phyloP scores from a whole-genome alignment of 2,113 vertebrate species.

The Corvus hawaiiensis region DNA sequence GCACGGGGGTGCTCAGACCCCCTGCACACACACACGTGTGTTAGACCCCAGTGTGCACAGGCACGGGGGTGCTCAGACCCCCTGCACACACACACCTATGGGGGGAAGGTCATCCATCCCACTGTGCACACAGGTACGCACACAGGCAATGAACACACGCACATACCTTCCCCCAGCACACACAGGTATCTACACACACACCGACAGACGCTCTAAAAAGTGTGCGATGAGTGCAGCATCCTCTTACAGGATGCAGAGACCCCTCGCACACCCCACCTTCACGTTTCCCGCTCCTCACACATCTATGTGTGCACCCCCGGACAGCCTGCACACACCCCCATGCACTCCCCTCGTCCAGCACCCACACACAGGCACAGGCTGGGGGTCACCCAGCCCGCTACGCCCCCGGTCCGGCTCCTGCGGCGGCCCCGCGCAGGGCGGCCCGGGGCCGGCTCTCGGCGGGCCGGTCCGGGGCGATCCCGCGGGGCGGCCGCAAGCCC shows the following conservation, averaged over 20 bases:
- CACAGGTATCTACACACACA: background rate
- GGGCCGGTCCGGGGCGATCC: background rate
- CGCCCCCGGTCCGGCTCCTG: background rate
- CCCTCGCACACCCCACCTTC: too few relatives aligned
- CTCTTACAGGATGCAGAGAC: background rate
- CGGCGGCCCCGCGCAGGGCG: background rate
- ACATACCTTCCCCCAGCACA: background rate
- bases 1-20: accelerated
- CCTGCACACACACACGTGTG: background rate
- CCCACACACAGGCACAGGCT: background rate
- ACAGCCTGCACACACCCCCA: background rate
- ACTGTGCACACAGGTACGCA: accelerated
- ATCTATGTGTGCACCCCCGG: background rate
- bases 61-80: accelerated
- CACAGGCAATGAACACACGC: accelerated
- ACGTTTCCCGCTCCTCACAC: background rate
- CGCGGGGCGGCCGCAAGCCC: slow-evolving; percentile 44
- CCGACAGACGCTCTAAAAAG: too few relatives aligned
- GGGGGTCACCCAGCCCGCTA: background rate
- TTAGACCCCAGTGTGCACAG: too few relatives aligned
- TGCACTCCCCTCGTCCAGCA: background rate
- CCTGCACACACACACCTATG: accelerated
- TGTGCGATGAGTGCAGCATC: background rate
- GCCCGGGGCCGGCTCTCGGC: background rate
- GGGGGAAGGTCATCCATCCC: too few relatives aligned